Conservation (phyloP, 2,888 invertebrate genomes). For the Pyrgus malvae region DNA sequence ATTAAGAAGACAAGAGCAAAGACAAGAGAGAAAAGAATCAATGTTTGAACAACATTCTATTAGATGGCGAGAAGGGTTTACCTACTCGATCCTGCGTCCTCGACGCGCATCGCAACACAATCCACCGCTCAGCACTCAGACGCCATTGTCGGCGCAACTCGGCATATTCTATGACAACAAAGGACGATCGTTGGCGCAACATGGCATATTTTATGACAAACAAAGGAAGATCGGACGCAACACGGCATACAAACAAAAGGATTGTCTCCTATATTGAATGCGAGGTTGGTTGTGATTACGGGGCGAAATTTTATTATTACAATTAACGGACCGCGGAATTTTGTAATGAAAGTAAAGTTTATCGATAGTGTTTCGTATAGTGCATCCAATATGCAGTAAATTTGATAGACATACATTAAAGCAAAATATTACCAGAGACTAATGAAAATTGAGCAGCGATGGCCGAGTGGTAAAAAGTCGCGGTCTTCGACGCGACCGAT, state of each 20-base stretch:
- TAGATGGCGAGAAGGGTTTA: not conserved
- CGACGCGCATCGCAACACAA: conserved; percentile 8
- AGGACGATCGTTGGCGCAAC: conserved; percentile 11
- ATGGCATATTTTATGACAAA: not conserved
- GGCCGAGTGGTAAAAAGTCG: too few relatives aligned
- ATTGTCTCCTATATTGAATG: not conserved
- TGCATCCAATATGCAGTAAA: too few relatives aligned
- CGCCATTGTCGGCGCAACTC: conserved; percentile 12
- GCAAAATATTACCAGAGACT: too few relatives aligned
- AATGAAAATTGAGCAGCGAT: too few relatives aligned
- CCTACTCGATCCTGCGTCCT: not conserved
- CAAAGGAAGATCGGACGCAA: too few relatives aligned
- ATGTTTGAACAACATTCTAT: not conserved
- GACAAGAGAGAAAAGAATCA: not conserved
- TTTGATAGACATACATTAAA: too few relatives aligned
- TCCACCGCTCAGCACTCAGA: conserved; percentile 11
- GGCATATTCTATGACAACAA: not conserved
- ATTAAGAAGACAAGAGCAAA: not conserved
- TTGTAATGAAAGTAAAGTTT: too few relatives aligned
- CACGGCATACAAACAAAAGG: not conserved
- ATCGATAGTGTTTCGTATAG: too few relatives aligned
- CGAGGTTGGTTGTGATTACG: not conserved
- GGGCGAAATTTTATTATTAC: not conserved
- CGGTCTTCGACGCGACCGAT: too few relatives aligned
- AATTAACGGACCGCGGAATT: not conserved